These are phyloP conservation scores for Acanthurus lineatus DNA, from an alignment of 2,797 vertebrate species.

Conservation along the genomic window DNA sequence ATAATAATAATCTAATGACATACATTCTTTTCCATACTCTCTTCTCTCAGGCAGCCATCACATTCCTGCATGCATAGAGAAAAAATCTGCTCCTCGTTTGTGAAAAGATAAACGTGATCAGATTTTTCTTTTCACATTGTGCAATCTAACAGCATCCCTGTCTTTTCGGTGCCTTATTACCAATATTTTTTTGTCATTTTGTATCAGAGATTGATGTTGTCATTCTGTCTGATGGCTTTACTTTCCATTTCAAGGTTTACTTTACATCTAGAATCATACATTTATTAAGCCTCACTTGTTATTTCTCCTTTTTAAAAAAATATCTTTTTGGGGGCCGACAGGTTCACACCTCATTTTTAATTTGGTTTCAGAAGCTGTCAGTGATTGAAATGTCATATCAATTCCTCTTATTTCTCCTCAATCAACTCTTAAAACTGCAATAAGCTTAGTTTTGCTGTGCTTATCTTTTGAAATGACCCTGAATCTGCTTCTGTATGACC, in stretches of 20 bases:
- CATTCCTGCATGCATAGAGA: slow-evolving; percentile 12
- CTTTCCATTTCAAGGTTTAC: background rate
- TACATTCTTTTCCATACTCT: background rate
- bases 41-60: background rate
- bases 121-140: slow-evolving; percentile 20
- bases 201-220: background rate
- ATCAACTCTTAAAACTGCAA: background rate
- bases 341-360: background rate
- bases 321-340: background rate
- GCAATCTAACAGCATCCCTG: slow-evolving; percentile 2
- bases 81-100: background rate
- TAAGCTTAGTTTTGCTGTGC: slow-evolving; percentile 5
- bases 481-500: background rate
- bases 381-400: background rate
- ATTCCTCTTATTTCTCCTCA: background rate
- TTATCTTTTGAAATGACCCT: background rate
- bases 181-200: background rate
- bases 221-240: background rate
- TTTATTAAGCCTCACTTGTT: too few relatives aligned
- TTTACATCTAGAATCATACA: background rate
- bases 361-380: background rate
- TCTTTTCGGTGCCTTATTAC: slow-evolving; percentile 39
- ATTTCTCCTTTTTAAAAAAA: background rate
- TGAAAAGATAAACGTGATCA: background rate
- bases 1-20: background rate